These are phyloP conservation scores for Indicator indicator DNA, from an alignment of 2,113 vertebrate genomes.

Conservation along the genomic window DNA sequence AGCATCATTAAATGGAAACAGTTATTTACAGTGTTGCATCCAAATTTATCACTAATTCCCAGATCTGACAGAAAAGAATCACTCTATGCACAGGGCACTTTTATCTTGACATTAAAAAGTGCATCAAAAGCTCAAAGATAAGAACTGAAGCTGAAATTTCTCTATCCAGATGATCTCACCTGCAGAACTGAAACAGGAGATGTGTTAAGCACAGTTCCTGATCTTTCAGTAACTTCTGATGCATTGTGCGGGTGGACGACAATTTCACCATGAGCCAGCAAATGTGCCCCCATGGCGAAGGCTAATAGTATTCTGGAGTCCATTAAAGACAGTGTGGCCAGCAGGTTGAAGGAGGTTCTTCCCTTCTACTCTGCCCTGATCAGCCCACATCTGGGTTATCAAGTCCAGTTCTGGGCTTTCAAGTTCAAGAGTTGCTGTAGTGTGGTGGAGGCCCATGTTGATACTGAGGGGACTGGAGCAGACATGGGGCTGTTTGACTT, in stretches of 20 bases:
- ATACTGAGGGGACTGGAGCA: too few species aligned
- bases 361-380: too few species aligned
- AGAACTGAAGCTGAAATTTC: constrained; percentile 2
- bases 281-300: too few species aligned
- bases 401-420: too few species aligned
- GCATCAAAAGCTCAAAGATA: constrained; percentile 9
- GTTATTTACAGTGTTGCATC: constrained; percentile 50
- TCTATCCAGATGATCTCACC: not conserved
- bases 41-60: constrained; percentile 59
- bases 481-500: too few species aligned
- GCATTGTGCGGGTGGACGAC: not conserved
- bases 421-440: too few species aligned
- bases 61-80: constrained; percentile 50
- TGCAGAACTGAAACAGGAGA: not conserved
- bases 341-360: too few species aligned
- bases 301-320: too few species aligned
- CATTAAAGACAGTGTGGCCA: too few species aligned
- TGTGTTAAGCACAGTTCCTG: not conserved
- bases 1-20: constrained; percentile 55
- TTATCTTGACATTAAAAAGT: constrained; percentile 47
- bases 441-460: too few species aligned
- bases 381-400: too few species aligned
- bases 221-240: not conserved
- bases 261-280: too few species aligned
- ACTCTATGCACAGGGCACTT: constrained; percentile 23